phyloP scores from a whole-genome alignment of 2,113 vertebrate genomes.

The Nycticorax nycticorax region DNA sequence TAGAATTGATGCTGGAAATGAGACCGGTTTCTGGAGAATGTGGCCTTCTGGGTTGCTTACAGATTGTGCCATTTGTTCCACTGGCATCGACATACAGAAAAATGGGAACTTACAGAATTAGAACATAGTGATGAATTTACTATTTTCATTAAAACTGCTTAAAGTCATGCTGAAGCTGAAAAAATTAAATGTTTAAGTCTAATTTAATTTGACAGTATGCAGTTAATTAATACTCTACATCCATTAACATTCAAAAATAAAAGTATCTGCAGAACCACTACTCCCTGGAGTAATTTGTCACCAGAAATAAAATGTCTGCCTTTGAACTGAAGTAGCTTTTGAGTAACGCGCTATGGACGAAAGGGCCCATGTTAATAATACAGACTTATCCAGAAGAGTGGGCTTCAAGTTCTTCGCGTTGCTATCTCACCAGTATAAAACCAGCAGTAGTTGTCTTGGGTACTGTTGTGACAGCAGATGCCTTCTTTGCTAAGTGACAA shows the following conservation, averaged over 20 bases:
- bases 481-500: not conserved
- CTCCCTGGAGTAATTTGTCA: conserved; percentile 20
- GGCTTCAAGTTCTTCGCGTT: not conserved
- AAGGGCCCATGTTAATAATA: not conserved
- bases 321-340: not conserved
- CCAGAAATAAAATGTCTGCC: not conserved
- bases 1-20: not conserved
- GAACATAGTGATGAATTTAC: not conserved
- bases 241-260: conserved; percentile 3
- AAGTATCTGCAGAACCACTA: not conserved
- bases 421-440: not conserved
- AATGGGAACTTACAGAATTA: not conserved
- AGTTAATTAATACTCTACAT: conserved; percentile 26
- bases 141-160: not conserved
- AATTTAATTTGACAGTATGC: conserved; percentile 8
- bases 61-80: not conserved
- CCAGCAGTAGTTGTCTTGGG: not conserved
- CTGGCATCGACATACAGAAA: not conserved
- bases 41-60: not conserved
- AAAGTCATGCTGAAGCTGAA: not conserved
- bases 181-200: not conserved
- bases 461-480: not conserved
- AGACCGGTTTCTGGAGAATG: not conserved
- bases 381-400: not conserved
- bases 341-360: fast-evolving